Percentiles rank a stretch among this genome's conserved stretches.
phyloP scores from a whole-genome alignment of 2,797 vertebrate genomes.

The Manis pentadactyla region DNA sequence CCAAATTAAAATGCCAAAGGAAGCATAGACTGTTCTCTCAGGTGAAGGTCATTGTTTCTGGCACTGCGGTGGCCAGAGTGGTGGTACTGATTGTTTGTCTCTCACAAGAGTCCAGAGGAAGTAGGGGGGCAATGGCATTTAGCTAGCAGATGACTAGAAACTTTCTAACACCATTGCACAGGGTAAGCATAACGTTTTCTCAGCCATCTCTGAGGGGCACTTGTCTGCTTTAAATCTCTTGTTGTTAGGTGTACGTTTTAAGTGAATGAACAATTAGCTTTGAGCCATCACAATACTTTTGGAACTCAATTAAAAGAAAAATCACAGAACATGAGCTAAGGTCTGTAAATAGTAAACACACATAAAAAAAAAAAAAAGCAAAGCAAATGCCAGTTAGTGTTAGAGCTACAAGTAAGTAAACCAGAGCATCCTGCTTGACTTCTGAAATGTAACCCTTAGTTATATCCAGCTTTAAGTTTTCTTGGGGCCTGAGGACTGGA shows the following conservation, averaged over 20 bases:
- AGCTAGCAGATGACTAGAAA: conserved; percentile 49
- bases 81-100: not conserved
- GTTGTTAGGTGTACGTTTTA: not conserved
- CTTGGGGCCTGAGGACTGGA: not conserved
- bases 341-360: not conserved
- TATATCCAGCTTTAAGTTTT: not conserved
- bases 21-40: not conserved
- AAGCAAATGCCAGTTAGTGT: conserved; percentile 24
- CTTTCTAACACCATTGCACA: not conserved
- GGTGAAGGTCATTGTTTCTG: not conserved
- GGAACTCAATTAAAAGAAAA: not conserved
- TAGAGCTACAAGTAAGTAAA: not conserved
- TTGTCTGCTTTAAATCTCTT: not conserved
- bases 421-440: not conserved
- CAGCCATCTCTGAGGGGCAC: not conserved
- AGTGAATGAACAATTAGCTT: conserved; percentile 63
- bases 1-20: not conserved
- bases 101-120: not conserved
- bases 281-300: not conserved
- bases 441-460: not conserved
- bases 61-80: not conserved
- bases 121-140: conserved; percentile 1
- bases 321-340: not conserved
- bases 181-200: not conserved
- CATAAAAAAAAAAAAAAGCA: not conserved